Conservation (phyloP, 92 coral and sea anemone genomes). For the Phenganax stokvisi region DNA sequence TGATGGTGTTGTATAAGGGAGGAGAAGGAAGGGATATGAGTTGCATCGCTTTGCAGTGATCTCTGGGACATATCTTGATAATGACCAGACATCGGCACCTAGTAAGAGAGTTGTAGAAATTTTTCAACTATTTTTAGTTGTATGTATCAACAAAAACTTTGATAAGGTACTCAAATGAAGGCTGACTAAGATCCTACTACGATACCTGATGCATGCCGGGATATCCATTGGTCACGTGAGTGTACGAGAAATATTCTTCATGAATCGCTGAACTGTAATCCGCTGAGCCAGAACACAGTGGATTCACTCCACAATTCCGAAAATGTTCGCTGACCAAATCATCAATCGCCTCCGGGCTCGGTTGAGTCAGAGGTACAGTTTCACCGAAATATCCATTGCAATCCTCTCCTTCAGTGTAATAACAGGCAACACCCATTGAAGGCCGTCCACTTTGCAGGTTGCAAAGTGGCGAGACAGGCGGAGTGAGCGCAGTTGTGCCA, state of each 20-base stretch:
- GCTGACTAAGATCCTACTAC: not conserved
- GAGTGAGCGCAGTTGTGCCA: conserved; percentile 72
- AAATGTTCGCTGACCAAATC: conserved; percentile 92
- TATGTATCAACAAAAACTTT: too few species aligned
- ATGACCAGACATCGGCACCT: not conserved
- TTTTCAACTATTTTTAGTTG: not conserved
- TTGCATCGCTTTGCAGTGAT: not conserved
- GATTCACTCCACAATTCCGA: conserved; percentile 82
- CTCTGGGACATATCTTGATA: not conserved
- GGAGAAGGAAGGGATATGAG: conserved; percentile 11
- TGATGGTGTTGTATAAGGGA: not conserved
- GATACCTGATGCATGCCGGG: conserved; percentile 19
- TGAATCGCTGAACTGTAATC: conserved; percentile 13
- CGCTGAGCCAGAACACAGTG: conserved; percentile 2
- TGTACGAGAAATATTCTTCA: not conserved
- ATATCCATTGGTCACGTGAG: conserved; percentile 5
- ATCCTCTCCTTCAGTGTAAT: conserved; percentile 55
- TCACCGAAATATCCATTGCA: conserved; percentile 52
- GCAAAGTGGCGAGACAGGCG: conserved; percentile 81
- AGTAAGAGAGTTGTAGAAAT: not conserved
- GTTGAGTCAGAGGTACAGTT: conserved; percentile 41
- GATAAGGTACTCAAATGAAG: too few species aligned
- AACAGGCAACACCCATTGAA: conserved; percentile 65
- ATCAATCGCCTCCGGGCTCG: conserved; percentile 75
- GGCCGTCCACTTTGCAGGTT: conserved; percentile 41